Conservation (phyloP, 2,113 vertebrate species). For the Tenrec ecaudatus region DNA sequence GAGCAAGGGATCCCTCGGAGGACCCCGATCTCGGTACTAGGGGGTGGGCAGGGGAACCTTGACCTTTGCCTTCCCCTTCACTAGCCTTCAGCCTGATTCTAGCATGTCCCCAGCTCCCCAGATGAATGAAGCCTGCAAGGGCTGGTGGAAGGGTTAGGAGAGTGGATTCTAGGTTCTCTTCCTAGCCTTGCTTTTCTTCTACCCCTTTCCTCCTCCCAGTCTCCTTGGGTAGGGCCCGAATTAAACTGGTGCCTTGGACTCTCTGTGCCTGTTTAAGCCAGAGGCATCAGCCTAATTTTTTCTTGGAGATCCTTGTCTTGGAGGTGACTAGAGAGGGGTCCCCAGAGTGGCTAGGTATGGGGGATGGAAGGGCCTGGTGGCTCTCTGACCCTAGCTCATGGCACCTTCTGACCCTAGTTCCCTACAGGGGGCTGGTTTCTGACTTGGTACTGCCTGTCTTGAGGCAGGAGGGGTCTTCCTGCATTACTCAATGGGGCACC, state of each 20-base stretch:
- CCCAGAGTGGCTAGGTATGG: background rate
- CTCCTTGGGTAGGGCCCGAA: conserved; percentile 62
- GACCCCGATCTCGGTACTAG: conserved; percentile 77
- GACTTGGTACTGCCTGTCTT: conserved; percentile 14
- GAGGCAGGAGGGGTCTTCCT: background rate
- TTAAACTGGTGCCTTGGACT: conserved; percentile 71
- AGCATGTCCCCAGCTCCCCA: background rate
- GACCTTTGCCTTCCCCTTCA: background rate
- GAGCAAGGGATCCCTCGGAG: conserved; percentile 45
- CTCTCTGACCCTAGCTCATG: background rate
- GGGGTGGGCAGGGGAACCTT: conserved; percentile 1
- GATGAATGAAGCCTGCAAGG: background rate
- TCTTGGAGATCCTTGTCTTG: conserved; percentile 53
- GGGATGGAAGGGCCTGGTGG: background rate
- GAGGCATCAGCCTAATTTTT: conserved; percentile 52
- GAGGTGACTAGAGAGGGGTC: conserved; percentile 7
- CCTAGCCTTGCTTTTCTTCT: conserved; percentile 9
- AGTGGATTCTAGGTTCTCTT: conserved; percentile 12
- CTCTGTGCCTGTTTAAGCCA: conserved; percentile 56
- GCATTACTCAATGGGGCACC: background rate
- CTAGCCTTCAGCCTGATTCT: conserved; percentile 19
- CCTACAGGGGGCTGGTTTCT: conserved; percentile 39
- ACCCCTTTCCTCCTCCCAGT: background rate
- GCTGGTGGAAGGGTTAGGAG: conserved; percentile 32
- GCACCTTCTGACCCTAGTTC: background rate